These are phyloP conservation scores for Nyleta sp. DNA, from an alignment of 2,888 invertebrate species.

Conservation along the genomic window DNA sequence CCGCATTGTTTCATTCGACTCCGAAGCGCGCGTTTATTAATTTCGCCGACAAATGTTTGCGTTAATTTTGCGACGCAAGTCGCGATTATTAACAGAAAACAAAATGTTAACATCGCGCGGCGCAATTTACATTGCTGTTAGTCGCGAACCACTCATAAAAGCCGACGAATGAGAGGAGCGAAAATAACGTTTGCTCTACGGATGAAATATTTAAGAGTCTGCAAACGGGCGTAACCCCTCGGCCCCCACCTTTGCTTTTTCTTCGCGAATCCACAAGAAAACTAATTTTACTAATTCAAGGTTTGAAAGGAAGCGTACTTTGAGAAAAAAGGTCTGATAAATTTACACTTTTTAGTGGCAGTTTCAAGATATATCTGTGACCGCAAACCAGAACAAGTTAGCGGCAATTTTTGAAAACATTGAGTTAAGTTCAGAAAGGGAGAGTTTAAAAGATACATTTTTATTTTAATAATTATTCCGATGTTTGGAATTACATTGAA, in stretches of 20 bases:
- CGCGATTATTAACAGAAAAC: background rate
- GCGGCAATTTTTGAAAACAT: too few relatives aligned
- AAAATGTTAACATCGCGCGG: conserved; percentile 2
- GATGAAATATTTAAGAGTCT: conserved; percentile 59
- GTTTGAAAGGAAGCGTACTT: background rate
- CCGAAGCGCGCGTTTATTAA: background rate
- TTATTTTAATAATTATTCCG: too few relatives aligned
- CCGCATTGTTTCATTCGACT: conserved; percentile 12
- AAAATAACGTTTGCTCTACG: conserved; percentile 54
- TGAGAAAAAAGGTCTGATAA: background rate
- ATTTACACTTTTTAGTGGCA: too few relatives aligned
- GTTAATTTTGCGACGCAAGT: background rate
- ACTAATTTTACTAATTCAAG: conserved; percentile 76
- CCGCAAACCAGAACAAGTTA: too few relatives aligned
- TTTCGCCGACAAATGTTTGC: background rate
- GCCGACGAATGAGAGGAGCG: conserved; percentile 33
- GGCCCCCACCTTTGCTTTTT: conserved; percentile 37
- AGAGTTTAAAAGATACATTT: too few relatives aligned
- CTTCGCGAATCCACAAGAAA: conserved; percentile 63
- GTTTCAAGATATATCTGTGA: too few relatives aligned
- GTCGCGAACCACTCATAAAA: conserved; percentile 19
- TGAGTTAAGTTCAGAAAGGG: too few relatives aligned
- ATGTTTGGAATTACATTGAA: too few relatives aligned
- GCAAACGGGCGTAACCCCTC: conserved; percentile 31
- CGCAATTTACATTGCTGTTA: conserved; percentile 29